These are phyloP conservation scores for Carcharodon carcharias DNA, from an alignment of 2,797 vertebrate genomes.

Conservation along the genomic window DNA sequence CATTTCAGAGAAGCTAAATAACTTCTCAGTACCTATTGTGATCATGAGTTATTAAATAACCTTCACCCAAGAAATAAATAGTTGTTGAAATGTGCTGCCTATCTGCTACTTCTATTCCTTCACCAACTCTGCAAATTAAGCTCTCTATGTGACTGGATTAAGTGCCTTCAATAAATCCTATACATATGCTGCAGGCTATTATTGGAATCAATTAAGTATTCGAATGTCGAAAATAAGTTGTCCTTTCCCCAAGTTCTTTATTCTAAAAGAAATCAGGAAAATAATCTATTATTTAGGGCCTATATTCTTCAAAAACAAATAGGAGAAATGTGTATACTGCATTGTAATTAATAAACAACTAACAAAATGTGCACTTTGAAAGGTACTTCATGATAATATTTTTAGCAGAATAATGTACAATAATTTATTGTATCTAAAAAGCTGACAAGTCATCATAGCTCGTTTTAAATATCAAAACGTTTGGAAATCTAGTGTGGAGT, in stretches of 20 bases:
- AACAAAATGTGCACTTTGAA: neutral
- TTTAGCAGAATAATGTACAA: neutral
- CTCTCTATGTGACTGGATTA: neutral
- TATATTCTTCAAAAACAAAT: neutral
- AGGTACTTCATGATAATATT: neutral
- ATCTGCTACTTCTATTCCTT: neutral
- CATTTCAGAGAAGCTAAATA: neutral
- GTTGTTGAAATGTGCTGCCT: neutral
- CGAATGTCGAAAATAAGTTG: neutral
- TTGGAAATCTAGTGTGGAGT: neutral
- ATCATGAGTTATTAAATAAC: neutral
- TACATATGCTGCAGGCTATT: neutral
- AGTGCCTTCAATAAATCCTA: conserved; percentile 4
- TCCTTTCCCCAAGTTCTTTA: neutral
- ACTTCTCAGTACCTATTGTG: no score
- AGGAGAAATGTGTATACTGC: neutral
- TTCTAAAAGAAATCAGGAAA: neutral
- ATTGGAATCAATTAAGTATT: conserved; percentile 1
- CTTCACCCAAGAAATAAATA: neutral
- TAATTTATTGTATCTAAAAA: neutral
- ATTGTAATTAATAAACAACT: neutral
- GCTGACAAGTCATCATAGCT: no score
- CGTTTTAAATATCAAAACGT: neutral
- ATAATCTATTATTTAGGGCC: neutral
- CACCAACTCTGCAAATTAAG: neutral